A percentile compares a stretch with the other conserved stretches of the same genome.
Conservation (phyloP, 2,888 invertebrate species). For the Amiota minor region DNA sequence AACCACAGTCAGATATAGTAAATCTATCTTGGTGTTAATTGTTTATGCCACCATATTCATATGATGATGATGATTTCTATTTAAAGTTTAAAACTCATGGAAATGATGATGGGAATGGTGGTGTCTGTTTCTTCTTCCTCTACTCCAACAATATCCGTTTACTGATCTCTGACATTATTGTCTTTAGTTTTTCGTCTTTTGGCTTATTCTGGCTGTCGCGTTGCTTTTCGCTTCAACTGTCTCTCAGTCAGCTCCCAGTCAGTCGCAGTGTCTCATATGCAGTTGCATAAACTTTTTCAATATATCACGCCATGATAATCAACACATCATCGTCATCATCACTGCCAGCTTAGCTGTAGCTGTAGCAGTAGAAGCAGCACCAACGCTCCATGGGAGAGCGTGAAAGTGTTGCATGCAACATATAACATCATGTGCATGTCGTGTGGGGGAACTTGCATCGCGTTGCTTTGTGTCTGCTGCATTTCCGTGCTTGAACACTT, state of each 20-base stretch:
- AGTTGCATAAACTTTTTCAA: constrained; percentile 22
- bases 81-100: background rate
- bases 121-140: background rate
- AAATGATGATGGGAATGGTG: background rate
- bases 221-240: no score
- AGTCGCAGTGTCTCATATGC: constrained; percentile 6
- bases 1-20: no score
- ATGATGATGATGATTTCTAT: no score
- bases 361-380: background rate
- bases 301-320: constrained; percentile 26
- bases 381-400: background rate
- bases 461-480: background rate
- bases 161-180: no score
- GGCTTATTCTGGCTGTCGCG: no score
- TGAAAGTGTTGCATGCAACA: no score
- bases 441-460: background rate
- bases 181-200: no score
- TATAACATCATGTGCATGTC: background rate
- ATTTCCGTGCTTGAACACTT: constrained; percentile 25
- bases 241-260: no score
- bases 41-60: no score
- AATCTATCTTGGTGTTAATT: no score
- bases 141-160: background rate
- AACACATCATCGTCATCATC: constrained; percentile 25
- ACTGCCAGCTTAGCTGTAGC: background rate